phyloP scores from a whole-genome alignment of 2,113 vertebrate species.

The Carassius gibelio region DNA sequence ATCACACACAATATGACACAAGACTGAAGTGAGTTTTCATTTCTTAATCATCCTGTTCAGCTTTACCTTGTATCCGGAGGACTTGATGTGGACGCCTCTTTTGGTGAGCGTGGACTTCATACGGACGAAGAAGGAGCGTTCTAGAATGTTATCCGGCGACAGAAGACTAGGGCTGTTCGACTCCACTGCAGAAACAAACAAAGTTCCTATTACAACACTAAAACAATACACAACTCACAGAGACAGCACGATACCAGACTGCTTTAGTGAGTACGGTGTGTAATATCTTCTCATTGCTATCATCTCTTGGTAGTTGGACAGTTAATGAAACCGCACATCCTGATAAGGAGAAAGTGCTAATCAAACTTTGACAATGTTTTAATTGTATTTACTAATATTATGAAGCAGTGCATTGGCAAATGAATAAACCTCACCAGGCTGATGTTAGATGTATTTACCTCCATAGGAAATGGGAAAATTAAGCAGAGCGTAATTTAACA shows the following conservation, averaged over 20 bases:
- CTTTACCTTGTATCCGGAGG: slow-evolving; percentile 96
- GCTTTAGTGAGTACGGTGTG: slow-evolving; percentile 43
- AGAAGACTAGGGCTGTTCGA: slow-evolving; percentile 91
- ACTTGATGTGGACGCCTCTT: slow-evolving; percentile 98
- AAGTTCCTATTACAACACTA: slow-evolving; percentile 51
- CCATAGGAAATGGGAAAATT: slow-evolving; percentile 2
- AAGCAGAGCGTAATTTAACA: neutral
- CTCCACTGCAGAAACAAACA: slow-evolving; percentile 80
- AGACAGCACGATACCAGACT: slow-evolving; percentile 49
- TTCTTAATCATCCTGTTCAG: neutral
- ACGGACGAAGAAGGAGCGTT: slow-evolving; percentile 98
- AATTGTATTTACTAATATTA: slow-evolving; percentile 54
- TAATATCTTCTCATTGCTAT: slow-evolving; percentile 62
- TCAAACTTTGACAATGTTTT: slow-evolving; percentile 60
- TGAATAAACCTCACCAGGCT: slow-evolving; percentile 29
- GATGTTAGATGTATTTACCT: neutral
- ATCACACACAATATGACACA: neutral
- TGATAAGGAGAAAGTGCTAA: slow-evolving; percentile 54
- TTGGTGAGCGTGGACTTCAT: slow-evolving; percentile 99
- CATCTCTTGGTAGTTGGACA: slow-evolving; percentile 47
- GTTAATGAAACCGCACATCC: slow-evolving; percentile 56
- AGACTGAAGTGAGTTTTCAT: neutral
- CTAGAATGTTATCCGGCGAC: slow-evolving; percentile 88
- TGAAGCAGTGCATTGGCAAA: slow-evolving; percentile 47
- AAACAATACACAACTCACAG: slow-evolving; percentile 33